Conservation (phyloP, 2,113 vertebrate species). For the Panurus biarmicus region DNA sequence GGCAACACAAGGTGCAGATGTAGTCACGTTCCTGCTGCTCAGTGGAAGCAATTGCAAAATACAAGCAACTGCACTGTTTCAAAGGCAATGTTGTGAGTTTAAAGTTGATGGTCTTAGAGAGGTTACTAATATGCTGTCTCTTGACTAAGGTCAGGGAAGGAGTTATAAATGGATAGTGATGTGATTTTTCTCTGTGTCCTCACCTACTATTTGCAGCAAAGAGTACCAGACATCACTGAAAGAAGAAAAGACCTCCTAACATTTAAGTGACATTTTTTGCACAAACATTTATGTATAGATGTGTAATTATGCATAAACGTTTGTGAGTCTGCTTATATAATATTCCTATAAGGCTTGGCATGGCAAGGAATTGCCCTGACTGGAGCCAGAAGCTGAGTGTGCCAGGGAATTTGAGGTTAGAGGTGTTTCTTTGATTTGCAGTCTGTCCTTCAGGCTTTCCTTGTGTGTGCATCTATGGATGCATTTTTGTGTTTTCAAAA, state of each 20-base stretch:
- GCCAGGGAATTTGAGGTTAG: not conserved
- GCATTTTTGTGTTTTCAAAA: not conserved
- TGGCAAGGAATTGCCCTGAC: not conserved
- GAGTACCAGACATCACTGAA: not conserved
- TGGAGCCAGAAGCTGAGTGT: not conserved
- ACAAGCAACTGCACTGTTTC: not conserved
- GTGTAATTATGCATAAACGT: not conserved
- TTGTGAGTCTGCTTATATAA: not conserved
- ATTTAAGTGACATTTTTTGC: not conserved
- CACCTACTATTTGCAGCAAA: not conserved
- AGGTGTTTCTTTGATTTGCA: not conserved
- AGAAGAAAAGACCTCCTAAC: not conserved
- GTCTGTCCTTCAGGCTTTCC: not conserved
- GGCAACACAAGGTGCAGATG: not conserved
- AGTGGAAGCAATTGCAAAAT: not conserved
- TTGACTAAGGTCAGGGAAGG: not conserved
- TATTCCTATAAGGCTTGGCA: not conserved
- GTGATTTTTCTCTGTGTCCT: not conserved
- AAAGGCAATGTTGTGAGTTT: not conserved
- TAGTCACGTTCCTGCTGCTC: not conserved
- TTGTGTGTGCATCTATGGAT: not conserved
- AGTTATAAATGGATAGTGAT: not conserved
- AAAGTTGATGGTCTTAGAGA: not conserved
- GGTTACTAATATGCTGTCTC: not conserved
- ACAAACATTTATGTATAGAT: not conserved